phyloP scores from a whole-genome alignment of 1,140 invertebrate species.

The Nasonia vitripennis region DNA sequence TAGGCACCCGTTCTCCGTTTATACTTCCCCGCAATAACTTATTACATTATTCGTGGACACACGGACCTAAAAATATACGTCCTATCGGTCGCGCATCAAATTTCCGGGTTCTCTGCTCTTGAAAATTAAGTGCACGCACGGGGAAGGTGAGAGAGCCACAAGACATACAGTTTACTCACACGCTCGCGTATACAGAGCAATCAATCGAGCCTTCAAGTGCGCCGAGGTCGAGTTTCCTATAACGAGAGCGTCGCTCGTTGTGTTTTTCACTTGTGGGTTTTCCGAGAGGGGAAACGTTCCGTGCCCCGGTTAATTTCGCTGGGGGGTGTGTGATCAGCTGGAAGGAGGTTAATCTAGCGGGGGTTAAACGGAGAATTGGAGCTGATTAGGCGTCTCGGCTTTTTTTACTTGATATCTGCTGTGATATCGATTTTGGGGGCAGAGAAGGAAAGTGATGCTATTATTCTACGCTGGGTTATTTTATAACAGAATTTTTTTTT shows the following conservation, averaged over 20 bases:
- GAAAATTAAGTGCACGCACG: not conserved
- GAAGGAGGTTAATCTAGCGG: too few relatives aligned
- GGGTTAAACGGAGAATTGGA: not conserved
- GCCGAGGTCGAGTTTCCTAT: constrained; percentile 19
- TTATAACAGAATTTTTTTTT: not conserved
- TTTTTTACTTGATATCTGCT: too few relatives aligned
- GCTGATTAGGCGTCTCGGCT: too few relatives aligned
- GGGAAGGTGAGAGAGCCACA: not conserved
- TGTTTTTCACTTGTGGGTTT: constrained; percentile 49
- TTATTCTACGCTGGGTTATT: too few relatives aligned
- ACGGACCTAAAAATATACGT: too few relatives aligned
- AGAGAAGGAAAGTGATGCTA: too few relatives aligned
- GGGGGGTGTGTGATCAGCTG: not conserved
- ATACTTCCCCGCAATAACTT: too few relatives aligned
- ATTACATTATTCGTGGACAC: too few relatives aligned
- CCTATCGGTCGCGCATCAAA: not conserved
- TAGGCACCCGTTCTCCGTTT: too few relatives aligned
- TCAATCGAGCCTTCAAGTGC: constrained; percentile 16
- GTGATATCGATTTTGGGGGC: too few relatives aligned
- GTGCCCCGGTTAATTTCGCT: not conserved
- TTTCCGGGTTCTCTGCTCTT: not conserved
- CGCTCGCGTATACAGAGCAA: not conserved
- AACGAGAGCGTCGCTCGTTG: constrained; percentile 1
- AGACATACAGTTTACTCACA: not conserved
- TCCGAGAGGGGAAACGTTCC: not conserved